Percentiles rank a stretch among this genome's conserved stretches.
phyloP scores from a whole-genome alignment of 2,888 invertebrate genomes.

The Eueremaeus valkanovi region DNA sequence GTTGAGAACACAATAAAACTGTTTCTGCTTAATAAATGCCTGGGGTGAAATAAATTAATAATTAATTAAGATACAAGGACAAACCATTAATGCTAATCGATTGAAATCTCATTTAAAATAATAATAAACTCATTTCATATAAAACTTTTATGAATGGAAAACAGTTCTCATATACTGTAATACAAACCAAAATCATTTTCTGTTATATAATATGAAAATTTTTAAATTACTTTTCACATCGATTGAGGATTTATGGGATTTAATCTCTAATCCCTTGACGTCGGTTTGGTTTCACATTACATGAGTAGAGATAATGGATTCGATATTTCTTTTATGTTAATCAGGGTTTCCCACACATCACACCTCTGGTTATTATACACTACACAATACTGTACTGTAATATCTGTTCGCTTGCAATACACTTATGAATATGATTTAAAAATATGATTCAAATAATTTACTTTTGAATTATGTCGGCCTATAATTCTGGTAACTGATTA shows the following conservation, averaged over 20 bases:
- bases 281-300: slow-evolving; percentile 25
- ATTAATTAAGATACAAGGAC: too few relatives aligned
- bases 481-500: background rate
- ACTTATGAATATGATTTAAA: slow-evolving; percentile 5
- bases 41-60: too few relatives aligned
- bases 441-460: background rate
- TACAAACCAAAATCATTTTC: background rate
- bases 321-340: background rate
- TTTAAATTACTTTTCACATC: slow-evolving; percentile 2
- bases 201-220: background rate
- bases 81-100: too few relatives aligned
- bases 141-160: too few relatives aligned
- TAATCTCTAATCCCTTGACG: background rate
- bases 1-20: too few relatives aligned
- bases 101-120: too few relatives aligned
- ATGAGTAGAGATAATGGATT: background rate
- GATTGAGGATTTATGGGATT: background rate
- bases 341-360: slow-evolving; percentile 26
- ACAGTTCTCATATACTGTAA: too few relatives aligned
- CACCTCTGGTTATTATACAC: slow-evolving; percentile 2
- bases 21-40: too few relatives aligned
- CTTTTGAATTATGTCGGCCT: background rate
- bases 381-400: background rate
- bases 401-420: background rate
- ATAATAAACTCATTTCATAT: too few relatives aligned